Percentiles rank a stretch among this genome's conserved stretches.
Evolutionary conservation across 1,140 invertebrate species (phyloP).

Genomic region (Pachypsylla venusta): DNA sequence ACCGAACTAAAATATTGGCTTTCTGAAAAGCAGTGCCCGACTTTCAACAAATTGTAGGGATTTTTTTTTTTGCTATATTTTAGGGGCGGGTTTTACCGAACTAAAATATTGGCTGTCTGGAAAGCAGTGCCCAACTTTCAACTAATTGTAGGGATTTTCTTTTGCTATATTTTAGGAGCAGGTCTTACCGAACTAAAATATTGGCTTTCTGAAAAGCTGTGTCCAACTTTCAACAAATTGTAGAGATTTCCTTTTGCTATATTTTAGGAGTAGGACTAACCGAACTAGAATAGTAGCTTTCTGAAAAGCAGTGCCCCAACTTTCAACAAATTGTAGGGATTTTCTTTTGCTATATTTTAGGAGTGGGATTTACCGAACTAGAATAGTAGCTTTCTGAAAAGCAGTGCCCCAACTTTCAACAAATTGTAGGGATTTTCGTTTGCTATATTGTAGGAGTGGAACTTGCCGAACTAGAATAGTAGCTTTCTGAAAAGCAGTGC

Average conservation of each 20-base stretch:
- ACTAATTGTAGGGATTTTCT: no score
- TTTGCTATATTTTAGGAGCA: no score
- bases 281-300: constrained; percentile 77
- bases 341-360: constrained; percentile 87
- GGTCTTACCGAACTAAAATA: constrained; percentile 70
- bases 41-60: constrained; percentile 76
- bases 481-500: constrained; percentile 73
- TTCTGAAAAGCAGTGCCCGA: constrained; percentile 79
- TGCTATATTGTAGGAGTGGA: constrained; percentile 92
- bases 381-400: constrained; percentile 72
- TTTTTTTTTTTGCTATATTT: no score
- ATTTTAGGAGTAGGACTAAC: no score
- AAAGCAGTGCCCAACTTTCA: no score
- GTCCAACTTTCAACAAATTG: constrained; percentile 81
- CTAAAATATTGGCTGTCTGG: no score
- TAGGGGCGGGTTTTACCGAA: no score
- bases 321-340: constrained; percentile 72
- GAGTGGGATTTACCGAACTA: constrained; percentile 74
- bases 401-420: constrained; percentile 82
- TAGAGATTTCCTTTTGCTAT: constrained; percentile 78
- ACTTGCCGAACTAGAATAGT: constrained; percentile 69
- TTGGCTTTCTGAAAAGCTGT: constrained; percentile 78
- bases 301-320: constrained; percentile 79
- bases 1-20: constrained; percentile 77
- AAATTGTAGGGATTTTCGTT: constrained; percentile 74